Percentiles rank a stretch among this genome's conserved stretches.
Conservation (phyloP, 1,140 invertebrate genomes). For the Lucilia cuprina region DNA sequence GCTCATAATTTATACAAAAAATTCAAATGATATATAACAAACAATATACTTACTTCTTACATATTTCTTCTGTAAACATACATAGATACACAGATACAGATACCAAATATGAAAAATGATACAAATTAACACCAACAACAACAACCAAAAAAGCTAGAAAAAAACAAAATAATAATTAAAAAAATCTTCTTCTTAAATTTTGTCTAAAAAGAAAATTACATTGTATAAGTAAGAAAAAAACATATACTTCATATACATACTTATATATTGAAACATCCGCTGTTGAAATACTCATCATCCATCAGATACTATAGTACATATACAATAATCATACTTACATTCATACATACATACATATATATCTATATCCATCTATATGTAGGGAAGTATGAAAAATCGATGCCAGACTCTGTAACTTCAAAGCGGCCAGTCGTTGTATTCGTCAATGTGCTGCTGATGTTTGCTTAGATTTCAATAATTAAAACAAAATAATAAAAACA, state of each 20-base stretch:
- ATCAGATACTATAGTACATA: background rate
- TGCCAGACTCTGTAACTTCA: slow-evolving; percentile 22
- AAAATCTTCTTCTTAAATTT: background rate
- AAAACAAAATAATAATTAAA: background rate
- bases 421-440: background rate
- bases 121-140: background rate
- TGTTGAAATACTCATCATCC: slow-evolving; percentile 7
- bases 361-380: slow-evolving; percentile 9
- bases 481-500: background rate
- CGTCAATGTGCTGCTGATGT: background rate
- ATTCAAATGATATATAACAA: background rate
- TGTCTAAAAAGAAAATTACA: background rate
- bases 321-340: background rate
- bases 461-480: background rate
- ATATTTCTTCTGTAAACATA: background rate
- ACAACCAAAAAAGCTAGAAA: background rate
- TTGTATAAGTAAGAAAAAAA: background rate
- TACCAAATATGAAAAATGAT: background rate
- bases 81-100: background rate
- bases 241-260: too few relatives aligned
- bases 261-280: background rate
- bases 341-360: background rate
- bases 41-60: background rate
- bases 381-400: slow-evolving; percentile 26
- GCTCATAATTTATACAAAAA: slow-evolving; percentile 29